phyloP scores from a whole-genome alignment of 2,888 invertebrate genomes.

The Litoditis marina region DNA sequence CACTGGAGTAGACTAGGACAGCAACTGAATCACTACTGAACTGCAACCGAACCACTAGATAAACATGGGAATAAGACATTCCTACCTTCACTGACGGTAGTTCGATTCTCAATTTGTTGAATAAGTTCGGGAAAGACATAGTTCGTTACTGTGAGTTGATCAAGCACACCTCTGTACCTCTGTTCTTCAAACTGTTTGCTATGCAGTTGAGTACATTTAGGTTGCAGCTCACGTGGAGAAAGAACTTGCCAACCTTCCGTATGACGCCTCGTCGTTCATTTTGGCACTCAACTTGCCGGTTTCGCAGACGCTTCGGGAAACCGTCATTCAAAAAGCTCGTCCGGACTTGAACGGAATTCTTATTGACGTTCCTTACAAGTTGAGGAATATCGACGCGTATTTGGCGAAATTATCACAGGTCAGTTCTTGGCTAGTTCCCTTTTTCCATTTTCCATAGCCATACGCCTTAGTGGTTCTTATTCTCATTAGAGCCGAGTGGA shows the following conservation, averaged over 20 bases:
- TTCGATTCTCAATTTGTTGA: background rate
- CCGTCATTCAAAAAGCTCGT: constrained; percentile 19
- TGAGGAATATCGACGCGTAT: constrained; percentile 47
- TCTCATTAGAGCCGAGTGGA: too few species aligned
- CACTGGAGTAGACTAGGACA: too few species aligned
- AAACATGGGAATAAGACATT: too few species aligned
- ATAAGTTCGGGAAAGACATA: too few species aligned
- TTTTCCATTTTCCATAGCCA: constrained; percentile 1
- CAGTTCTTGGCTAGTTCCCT: background rate
- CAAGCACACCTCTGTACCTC: too few species aligned
- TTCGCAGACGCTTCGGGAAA: constrained; percentile 47
- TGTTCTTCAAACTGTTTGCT: too few species aligned
- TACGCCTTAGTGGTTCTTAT: too few species aligned
- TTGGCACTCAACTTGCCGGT: constrained; percentile 55
- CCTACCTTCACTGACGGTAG: too few species aligned
- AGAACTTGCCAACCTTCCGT: constrained; percentile 40
- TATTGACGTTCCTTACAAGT: constrained; percentile 41
- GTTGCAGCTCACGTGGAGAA: constrained; percentile 33
- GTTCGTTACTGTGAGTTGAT: too few species aligned
- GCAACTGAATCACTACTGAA: too few species aligned
- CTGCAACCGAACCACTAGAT: too few species aligned
- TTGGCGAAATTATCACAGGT: constrained; percentile 29
- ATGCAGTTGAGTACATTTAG: constrained; percentile 15
- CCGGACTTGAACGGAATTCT: constrained; percentile 48
- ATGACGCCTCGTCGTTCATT: constrained; percentile 53